phyloP scores from a whole-genome alignment of 53 echinoderm and acorn worm species.

The Paelopatides confundens region DNA sequence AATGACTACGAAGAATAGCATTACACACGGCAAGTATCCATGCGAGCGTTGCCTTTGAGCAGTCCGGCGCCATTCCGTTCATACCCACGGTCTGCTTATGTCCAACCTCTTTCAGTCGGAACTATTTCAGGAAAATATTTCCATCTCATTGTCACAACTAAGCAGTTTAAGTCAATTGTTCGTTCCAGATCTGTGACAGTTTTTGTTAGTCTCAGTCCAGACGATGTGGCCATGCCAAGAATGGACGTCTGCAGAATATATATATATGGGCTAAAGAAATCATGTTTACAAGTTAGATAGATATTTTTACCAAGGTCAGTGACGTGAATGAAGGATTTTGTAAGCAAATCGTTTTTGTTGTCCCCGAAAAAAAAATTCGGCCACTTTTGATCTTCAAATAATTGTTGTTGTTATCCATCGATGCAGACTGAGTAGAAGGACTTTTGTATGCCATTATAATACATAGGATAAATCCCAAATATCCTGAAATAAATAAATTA shows the following conservation, averaged over 20 bases:
- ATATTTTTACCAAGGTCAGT: too few relatives aligned
- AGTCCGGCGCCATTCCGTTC: conserved; percentile 27
- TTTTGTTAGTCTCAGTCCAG: background rate
- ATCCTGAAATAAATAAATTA: background rate
- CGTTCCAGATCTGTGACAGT: conserved; percentile 14
- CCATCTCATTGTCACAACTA: conserved; percentile 8
- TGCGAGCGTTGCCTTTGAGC: conserved; percentile 30
- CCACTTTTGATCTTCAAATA: conserved; percentile 10
- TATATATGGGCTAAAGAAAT: background rate
- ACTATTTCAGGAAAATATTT: conserved; percentile 27
- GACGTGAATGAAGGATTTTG: too few relatives aligned
- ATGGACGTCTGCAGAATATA: background rate
- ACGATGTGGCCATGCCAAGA: background rate
- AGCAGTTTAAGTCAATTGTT: conserved; percentile 41
- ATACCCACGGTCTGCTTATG: conserved; percentile 43
- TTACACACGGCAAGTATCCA: conserved; percentile 11
- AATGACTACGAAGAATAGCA: conserved; percentile 9
- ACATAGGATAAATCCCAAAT: background rate
- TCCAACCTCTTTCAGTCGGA: conserved; percentile 23
- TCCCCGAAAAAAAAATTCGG: background rate
- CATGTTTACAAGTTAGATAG: conserved; percentile 13
- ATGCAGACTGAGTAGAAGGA: conserved; percentile 36
- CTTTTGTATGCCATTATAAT: background rate
- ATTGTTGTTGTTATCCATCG: conserved; percentile 1
- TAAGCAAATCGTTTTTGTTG: too few relatives aligned